These are phyloP conservation scores for Micromesistius poutassou DNA, from an alignment of 2,797 vertebrate genomes.

Conservation along the genomic window DNA sequence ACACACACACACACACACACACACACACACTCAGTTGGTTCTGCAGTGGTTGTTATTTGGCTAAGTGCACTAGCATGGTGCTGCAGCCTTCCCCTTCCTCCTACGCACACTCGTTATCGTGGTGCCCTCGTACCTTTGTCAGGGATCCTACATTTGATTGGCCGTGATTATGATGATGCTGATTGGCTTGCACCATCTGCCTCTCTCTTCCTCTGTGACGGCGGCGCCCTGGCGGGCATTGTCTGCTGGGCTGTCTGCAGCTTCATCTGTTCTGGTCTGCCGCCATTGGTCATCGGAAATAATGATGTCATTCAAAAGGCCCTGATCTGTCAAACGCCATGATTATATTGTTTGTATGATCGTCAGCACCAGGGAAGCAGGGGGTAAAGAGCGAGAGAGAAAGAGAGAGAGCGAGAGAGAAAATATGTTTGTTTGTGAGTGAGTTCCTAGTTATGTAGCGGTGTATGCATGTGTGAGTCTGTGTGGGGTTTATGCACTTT, in stretches of 20 bases:
- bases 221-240: constrained; percentile 39
- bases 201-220: constrained; percentile 20
- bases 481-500: not conserved
- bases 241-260: constrained; percentile 54
- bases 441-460: not conserved
- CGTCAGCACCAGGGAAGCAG: constrained; percentile 27
- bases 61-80: not conserved
- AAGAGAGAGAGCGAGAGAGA: constrained; percentile 3
- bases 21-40: not conserved
- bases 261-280: constrained; percentile 21
- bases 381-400: constrained; percentile 57
- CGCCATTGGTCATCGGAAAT: constrained; percentile 50
- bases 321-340: constrained; percentile 60
- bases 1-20: not conserved
- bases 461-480: not conserved
- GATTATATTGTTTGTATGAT: constrained; percentile 79
- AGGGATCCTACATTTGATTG: constrained; percentile 15
- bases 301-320: constrained; percentile 49
- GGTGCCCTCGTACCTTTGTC: not conserved
- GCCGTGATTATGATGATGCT: constrained; percentile 12
- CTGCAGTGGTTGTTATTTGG: not conserved
- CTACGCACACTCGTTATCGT: not conserved
- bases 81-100: not conserved
- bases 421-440: too few species aligned
- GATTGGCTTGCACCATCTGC: constrained; percentile 42